phyloP scores from a whole-genome alignment of 2,797 vertebrate species.

The Apogon talboti region DNA sequence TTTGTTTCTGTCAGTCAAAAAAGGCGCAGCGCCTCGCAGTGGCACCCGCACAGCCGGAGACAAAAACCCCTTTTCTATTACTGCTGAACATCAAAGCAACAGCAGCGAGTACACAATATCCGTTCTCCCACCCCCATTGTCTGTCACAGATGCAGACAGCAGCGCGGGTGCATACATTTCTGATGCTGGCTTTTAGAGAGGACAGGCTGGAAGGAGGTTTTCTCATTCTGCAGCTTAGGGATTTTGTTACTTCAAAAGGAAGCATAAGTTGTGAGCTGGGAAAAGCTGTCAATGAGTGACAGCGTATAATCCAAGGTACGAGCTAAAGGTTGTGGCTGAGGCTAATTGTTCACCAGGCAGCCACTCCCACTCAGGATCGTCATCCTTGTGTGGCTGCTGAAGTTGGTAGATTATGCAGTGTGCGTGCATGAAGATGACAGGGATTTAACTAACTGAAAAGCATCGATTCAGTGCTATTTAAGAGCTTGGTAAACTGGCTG shows the following conservation, averaged over 20 bases:
- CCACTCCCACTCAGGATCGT: slow-evolving; percentile 43
- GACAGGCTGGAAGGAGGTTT: slow-evolving; percentile 36
- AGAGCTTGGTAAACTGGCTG: slow-evolving; percentile 28
- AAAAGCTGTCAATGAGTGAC: slow-evolving; percentile 67
- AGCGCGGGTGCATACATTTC: slow-evolving; percentile 20
- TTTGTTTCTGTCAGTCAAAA: slow-evolving; percentile 82
- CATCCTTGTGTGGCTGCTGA: slow-evolving; percentile 32
- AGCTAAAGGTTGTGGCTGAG: slow-evolving; percentile 57
- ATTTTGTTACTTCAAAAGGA: slow-evolving; percentile 79
- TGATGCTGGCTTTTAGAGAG: slow-evolving; percentile 35
- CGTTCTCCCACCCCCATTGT: slow-evolving; percentile 26
- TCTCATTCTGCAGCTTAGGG: slow-evolving; percentile 64
- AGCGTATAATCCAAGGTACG: slow-evolving; percentile 63
- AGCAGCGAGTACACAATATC: slow-evolving; percentile 43
- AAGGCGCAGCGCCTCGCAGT: slow-evolving; percentile 32
- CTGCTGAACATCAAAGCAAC: slow-evolving; percentile 69
- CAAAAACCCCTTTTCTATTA: slow-evolving; percentile 54
- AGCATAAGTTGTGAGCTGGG: slow-evolving; percentile 49
- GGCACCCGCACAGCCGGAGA: slow-evolving; percentile 32
- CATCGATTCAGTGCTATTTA: slow-evolving; percentile 42
- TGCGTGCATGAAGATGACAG: slow-evolving; percentile 38
- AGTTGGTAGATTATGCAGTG: slow-evolving; percentile 35
- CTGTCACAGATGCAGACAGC: slow-evolving; percentile 44
- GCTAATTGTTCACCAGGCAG: slow-evolving; percentile 62
- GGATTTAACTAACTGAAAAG: slow-evolving; percentile 42